phyloP scores from a whole-genome alignment of 2,113 vertebrate species.

The Calidris pugnax region DNA sequence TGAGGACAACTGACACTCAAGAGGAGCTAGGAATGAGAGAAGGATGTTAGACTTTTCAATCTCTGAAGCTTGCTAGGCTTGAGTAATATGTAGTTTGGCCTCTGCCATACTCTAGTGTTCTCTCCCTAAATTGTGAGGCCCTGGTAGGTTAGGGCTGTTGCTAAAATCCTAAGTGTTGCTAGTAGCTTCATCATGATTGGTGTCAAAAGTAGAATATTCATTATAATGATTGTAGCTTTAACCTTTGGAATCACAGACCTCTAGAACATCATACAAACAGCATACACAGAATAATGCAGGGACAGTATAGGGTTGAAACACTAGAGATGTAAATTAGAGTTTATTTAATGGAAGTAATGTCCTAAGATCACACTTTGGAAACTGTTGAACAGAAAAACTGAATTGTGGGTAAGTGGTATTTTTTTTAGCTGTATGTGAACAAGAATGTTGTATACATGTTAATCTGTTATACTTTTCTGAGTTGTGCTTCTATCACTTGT shows the following conservation, averaged over 20 bases:
- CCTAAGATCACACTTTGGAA: not conserved
- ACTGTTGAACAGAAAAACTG: not conserved
- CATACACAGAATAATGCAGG: not conserved
- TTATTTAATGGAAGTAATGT: not conserved
- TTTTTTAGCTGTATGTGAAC: not conserved
- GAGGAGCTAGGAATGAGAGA: not conserved
- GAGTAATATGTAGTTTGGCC: too few species aligned
- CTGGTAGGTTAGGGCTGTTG: not conserved
- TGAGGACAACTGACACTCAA: not conserved
- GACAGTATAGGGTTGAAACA: not conserved
- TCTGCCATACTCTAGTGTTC: not conserved
- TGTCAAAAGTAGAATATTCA: not conserved
- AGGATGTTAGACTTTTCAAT: not conserved
- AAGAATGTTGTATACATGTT: not conserved
- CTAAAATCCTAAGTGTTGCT: not conserved
- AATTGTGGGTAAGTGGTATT: rapidly evolving
- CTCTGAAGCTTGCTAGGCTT: not conserved
- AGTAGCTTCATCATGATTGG: not conserved
- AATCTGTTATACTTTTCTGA: not conserved
- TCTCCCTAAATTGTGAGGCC: not conserved
- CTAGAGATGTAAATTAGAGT: not conserved
- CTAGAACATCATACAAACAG: not conserved
- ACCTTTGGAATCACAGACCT: not conserved
- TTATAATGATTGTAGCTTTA: not conserved
- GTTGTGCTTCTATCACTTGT: not conserved